These are phyloP conservation scores for Cyphotilapia sp. DNA, from an alignment of 2,113 vertebrate genomes.

Conservation along the genomic window DNA sequence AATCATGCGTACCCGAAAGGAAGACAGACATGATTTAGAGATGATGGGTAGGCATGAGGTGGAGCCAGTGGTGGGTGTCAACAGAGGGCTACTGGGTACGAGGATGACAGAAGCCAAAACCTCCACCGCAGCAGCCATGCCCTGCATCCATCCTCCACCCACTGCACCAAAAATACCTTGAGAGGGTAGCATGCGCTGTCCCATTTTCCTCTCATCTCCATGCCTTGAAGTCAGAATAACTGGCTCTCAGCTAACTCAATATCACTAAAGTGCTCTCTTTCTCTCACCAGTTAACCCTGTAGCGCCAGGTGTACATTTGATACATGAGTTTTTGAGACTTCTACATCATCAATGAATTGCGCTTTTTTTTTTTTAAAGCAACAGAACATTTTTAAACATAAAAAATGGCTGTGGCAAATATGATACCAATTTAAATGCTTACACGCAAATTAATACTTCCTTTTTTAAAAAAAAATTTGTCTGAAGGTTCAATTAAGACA, in stretches of 20 bases:
- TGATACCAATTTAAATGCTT: not conserved
- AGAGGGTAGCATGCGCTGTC: not conserved
- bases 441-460: not conserved
- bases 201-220: not conserved
- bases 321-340: not conserved
- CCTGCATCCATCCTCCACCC: slow-evolving; percentile 26
- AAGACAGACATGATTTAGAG: slow-evolving; percentile 5
- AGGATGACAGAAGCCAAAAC: slow-evolving; percentile 15
- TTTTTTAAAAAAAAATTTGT: not conserved
- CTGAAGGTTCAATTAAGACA: not conserved
- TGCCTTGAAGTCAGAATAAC: not conserved
- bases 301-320: not conserved
- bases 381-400: not conserved
- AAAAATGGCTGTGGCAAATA: not conserved
- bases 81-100: not conserved
- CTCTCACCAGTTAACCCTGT: not conserved
- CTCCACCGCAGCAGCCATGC: slow-evolving; percentile 44
- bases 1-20: slow-evolving; percentile 12
- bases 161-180: slow-evolving; percentile 32
- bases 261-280: slow-evolving; percentile 49
- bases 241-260: not conserved
- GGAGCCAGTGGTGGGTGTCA: not conserved
- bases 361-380: not conserved
- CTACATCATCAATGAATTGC: not conserved
- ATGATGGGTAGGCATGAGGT: not conserved